Evolutionary conservation across 2,888 invertebrate genomes (phyloP).

Genomic region (Pseudolycoriella hygida): DNA sequence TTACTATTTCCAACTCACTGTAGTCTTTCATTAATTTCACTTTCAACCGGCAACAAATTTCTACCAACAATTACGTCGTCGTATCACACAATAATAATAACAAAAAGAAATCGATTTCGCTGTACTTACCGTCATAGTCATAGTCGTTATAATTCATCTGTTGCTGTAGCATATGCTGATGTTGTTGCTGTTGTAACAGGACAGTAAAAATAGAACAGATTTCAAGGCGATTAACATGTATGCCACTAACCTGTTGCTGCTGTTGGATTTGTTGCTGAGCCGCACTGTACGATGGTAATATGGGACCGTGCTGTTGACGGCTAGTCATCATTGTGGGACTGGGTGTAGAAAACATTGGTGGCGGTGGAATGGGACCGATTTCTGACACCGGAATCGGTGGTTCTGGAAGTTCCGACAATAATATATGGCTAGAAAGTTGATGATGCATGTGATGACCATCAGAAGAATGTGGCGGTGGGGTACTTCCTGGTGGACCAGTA

Average conservation of each 20-base stretch:
- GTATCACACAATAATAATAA: neutral
- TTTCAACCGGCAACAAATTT: constrained; percentile 21
- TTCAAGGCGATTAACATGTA: too few relatives aligned
- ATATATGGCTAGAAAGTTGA: constrained; percentile 35
- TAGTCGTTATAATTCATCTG: constrained; percentile 32
- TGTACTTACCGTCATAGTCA: constrained; percentile 43
- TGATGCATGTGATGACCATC: constrained; percentile 16
- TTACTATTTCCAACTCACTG: too few relatives aligned
- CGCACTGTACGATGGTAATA: too few relatives aligned
- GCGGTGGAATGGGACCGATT: constrained; percentile 85
- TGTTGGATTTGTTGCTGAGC: constrained; percentile 11
- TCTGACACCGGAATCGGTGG: constrained; percentile 84
- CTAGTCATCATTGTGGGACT: constrained; percentile 48
- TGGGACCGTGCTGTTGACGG: constrained; percentile 29
- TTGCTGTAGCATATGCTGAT: constrained; percentile 14
- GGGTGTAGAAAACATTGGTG: constrained; percentile 89
- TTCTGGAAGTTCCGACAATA: constrained; percentile 76
- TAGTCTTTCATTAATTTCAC: too few relatives aligned
- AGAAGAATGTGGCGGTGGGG: constrained; percentile 12
- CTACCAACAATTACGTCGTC: neutral
- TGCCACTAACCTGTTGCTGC: neutral
- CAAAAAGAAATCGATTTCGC: neutral
- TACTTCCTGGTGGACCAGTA: constrained; percentile 19
- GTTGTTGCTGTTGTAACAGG: constrained; percentile 12
- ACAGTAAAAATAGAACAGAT: too few relatives aligned